Base-by-base conservation (phyloP, 2,888 invertebrate species). In the Nowickia ferox region DNA sequence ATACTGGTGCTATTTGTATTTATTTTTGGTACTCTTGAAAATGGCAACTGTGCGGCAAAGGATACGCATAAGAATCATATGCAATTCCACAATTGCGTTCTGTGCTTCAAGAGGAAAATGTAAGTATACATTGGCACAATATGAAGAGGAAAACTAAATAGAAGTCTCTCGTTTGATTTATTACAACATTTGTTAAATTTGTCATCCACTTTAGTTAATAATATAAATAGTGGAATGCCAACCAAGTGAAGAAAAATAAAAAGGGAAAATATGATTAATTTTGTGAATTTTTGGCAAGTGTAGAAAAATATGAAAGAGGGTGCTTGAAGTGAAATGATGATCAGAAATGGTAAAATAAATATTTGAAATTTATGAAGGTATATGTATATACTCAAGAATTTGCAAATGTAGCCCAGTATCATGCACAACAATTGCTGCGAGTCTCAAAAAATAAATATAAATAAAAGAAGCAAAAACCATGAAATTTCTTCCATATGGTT, bases 161-260 rank as follows among this genome's bases (percentile, higher is more conserved):
- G 38, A 69, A 74, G 51, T 15, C n/a, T 30, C 13, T 74, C 53
- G 65, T 82, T 57, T 57, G 76, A 86, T 83, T 83, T 79, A 86
- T 82, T 57, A 83, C 61, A 75, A 78, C 82, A 86, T 82, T 83
- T 79, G 75, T 82, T 76, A 79, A 86, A 86, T 82, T 86, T 86
- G 85, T 86, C 82, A 83, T 81, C 80, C 74, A 66, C 78, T 85
- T 78, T 22, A 78, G 82, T 78, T 79, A 75, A 71, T 78, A 75
- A 75, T 53, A 74, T 74, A 59, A 81, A 65, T 74, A 74, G 59
- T 57, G 55, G n/a, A 55, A 46, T 9, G 44, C 53, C 53, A 77
- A 57, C 46, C 9, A 48, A 53, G 51, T 15, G 9, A 66, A 71
- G 11, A 65, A 66, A 30, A 1, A 5, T 30, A 30, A 66, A 71